Conservation (phyloP, 2,797 vertebrate species). For the Coracias cyanogaster region DNA sequence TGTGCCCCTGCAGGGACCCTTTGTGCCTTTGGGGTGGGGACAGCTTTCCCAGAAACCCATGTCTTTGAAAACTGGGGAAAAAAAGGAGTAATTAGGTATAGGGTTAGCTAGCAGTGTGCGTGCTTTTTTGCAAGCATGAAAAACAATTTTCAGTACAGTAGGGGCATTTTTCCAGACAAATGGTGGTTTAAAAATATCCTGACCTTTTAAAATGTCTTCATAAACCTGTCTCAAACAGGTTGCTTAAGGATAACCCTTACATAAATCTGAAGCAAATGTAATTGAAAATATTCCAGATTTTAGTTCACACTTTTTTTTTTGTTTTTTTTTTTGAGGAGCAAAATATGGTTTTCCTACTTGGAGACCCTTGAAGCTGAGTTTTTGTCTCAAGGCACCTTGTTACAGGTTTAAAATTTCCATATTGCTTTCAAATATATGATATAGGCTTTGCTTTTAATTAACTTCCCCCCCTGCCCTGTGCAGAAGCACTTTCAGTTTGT, state of each 20-base stretch:
- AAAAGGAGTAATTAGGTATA: not conserved
- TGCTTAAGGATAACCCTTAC: not conserved
- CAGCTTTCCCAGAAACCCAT: not conserved
- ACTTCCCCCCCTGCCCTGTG: accelerated
- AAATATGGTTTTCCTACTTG: not conserved
- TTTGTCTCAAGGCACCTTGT: not conserved
- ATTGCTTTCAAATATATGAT: not conserved
- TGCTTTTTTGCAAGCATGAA: not conserved
- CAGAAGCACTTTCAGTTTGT: not conserved
- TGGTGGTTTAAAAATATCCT: not conserved
- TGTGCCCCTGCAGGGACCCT: not conserved
- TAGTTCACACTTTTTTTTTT: not conserved
- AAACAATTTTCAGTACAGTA: not conserved
- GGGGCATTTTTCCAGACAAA: not conserved
- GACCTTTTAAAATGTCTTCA: slow-evolving; percentile 22
- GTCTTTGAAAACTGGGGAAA: not conserved
- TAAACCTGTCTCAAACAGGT: not conserved
- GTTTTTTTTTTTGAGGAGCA: not conserved
- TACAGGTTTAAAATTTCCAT: not conserved
- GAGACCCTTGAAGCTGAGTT: not conserved
- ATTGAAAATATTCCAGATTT: not conserved
- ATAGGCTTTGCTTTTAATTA: not conserved
- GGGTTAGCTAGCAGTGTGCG: not conserved
- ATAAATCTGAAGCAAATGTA: not conserved
- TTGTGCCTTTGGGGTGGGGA: accelerated